These are phyloP conservation scores for Coenobita brevimanus DNA, from an alignment of 1,140 invertebrate species.

Conservation along the genomic window DNA sequence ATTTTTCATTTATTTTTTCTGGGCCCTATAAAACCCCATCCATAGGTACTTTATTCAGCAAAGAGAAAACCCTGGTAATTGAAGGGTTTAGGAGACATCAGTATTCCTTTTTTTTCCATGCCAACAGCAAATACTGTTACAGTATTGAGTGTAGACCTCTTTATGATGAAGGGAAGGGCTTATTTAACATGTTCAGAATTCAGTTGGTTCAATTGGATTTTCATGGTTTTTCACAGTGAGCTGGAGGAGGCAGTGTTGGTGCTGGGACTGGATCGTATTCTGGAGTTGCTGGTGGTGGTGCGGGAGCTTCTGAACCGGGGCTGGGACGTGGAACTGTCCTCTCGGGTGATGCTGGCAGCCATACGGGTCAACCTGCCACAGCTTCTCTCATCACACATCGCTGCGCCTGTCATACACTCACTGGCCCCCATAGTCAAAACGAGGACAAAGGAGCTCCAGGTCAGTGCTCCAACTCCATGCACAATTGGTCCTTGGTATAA, in stretches of 20 bases:
- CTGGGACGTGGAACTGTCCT: conserved; percentile 84
- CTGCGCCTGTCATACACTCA: conserved; percentile 77
- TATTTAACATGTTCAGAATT: too few species aligned
- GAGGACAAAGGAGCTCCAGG: conserved; percentile 78
- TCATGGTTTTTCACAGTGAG: too few species aligned
- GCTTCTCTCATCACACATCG: conserved; percentile 80
- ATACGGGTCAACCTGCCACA: conserved; percentile 90
- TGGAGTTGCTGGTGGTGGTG: conserved; percentile 84
- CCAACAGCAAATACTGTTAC: neutral
- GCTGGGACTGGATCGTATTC: conserved; percentile 87
- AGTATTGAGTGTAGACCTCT: conserved; percentile 69
- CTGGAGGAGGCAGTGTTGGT: conserved; percentile 91
- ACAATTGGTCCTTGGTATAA: too few species aligned
- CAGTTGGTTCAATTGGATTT: too few species aligned
- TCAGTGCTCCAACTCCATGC: too few species aligned
- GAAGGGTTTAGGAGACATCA: too few species aligned
- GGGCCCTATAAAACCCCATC: too few species aligned
- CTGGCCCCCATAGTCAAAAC: conserved; percentile 81
- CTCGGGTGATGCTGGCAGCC: conserved; percentile 85
- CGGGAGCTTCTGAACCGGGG: conserved; percentile 79
- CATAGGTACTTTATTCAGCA: too few species aligned
- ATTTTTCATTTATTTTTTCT: too few species aligned
- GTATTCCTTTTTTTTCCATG: neutral
- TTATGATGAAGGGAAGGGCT: too few species aligned
- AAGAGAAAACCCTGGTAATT: too few species aligned